Base-by-base conservation (phyloP, 2,113 vertebrate genomes). In the Gavialis gangeticus region DNA sequence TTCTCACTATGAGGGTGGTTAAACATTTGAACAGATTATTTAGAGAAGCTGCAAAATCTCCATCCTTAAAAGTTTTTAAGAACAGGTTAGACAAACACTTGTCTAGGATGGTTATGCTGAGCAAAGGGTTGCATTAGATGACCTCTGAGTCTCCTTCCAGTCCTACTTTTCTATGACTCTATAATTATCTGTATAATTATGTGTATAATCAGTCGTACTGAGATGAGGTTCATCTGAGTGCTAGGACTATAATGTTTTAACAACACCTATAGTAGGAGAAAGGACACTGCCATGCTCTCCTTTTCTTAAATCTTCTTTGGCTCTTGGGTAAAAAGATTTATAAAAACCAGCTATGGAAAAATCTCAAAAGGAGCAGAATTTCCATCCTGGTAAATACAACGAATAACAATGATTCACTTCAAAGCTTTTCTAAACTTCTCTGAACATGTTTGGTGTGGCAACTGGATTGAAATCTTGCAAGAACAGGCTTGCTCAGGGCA, bases 361-460 rank as follows among this genome's bases (percentile, higher is more conserved):
- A 3, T 4, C 7, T 83, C 19, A 30, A 28, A 85, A 85, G 4
- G 8, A 63, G 77, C 62, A 71, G 25, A 82, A 88, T 88, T 84
- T 90, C 59, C 78, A 13, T 76, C 10, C 54, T 81, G 84, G 27
- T 91, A 81, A 91, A 76, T 16, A 83, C 22, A 76, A 21, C 67
- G 82, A 92, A 14, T 3, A 0, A 16, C 71, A 59, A 71, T 94
- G 79, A 90, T 67, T 85, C 90, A 90, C 64, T 69, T 46, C 18
- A 92, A 92, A 81, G 21, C 15, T 91, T 94, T 91, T 85, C 54
- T 30, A 85, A 76, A 76, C 77, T 87, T 89, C 46, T 63, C 81
- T 73, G 54, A 92, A 79, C 9, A 12, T 0, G 34, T 78, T 73
- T 94, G 73, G 66, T 90, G 73, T 85, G 85, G 90, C 71, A 78